Evolutionary conservation across 2,797 vertebrate genomes (phyloP).

Genomic region (Gorsachius magnificus): DNA sequence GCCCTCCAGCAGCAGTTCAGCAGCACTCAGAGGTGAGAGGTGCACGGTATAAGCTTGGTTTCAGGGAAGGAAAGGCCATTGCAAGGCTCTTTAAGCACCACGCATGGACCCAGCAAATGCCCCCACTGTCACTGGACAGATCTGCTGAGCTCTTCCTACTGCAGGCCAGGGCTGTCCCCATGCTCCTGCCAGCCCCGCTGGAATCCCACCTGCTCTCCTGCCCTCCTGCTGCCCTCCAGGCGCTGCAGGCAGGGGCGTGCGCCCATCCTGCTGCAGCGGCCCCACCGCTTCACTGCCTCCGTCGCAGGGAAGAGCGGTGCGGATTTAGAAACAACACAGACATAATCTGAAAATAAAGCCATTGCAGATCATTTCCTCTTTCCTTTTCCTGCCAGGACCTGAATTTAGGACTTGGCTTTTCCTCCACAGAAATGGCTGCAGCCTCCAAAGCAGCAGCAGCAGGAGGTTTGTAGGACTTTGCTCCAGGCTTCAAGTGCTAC

Average conservation of each 20-base stretch:
- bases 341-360: background rate
- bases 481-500: background rate
- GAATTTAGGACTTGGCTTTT: background rate
- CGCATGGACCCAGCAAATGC: rapidly evolving
- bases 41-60: rapidly evolving
- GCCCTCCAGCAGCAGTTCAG: background rate
- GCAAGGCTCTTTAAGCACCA: background rate
- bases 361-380: background rate
- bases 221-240: background rate
- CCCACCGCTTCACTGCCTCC: rapidly evolving
- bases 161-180: background rate
- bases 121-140: no score
- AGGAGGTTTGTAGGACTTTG: background rate
- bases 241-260: rapidly evolving
- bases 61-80: background rate
- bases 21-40: background rate
- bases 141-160: background rate
- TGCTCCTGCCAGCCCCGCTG: background rate
- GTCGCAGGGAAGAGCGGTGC: background rate
- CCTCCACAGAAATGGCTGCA: background rate
- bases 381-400: background rate
- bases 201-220: background rate
- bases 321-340: background rate
- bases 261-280: background rate
- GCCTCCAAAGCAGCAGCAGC: background rate